These are phyloP conservation scores for Ceramica pisi DNA, from an alignment of 2,888 invertebrate species.

Conservation along the genomic window DNA sequence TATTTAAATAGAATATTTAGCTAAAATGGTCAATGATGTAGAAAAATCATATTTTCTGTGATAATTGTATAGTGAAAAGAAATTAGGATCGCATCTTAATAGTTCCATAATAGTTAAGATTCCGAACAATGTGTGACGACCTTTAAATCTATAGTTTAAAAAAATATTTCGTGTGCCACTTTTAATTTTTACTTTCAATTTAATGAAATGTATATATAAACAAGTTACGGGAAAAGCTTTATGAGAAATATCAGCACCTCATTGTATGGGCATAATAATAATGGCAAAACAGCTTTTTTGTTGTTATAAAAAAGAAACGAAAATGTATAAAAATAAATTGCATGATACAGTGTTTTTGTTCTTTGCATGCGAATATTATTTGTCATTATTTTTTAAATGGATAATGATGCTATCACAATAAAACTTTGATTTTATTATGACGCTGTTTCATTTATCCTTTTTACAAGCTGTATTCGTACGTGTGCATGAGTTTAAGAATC, in stretches of 20 bases:
- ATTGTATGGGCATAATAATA: constrained; percentile 60
- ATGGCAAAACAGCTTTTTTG: constrained; percentile 66
- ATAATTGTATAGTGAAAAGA: constrained; percentile 76
- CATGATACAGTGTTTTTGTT: constrained; percentile 86
- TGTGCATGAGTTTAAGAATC: no score
- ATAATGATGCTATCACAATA: constrained; percentile 63
- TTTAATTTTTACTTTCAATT: constrained; percentile 48
- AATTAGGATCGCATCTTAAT: constrained; percentile 71
- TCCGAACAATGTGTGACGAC: constrained; percentile 55
- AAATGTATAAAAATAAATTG: constrained; percentile 82
- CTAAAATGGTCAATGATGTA: constrained; percentile 66
- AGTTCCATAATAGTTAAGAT: constrained; percentile 62
- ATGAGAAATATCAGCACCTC: constrained; percentile 54
- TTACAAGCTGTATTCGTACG: no score
- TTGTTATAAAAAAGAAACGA: constrained; percentile 74
- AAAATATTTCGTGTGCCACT: constrained; percentile 63
- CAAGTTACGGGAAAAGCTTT: constrained; percentile 58
- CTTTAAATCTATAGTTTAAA: constrained; percentile 50
- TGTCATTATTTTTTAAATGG: constrained; percentile 72
- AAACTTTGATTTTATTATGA: constrained; percentile 64
- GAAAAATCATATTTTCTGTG: constrained; percentile 80
- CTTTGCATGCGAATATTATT: constrained; percentile 81
- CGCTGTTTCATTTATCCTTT: constrained; percentile 40
- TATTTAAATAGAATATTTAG: constrained; percentile 67
- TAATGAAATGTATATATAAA: constrained; percentile 61